Percentiles rank a stretch among this genome's conserved stretches.
phyloP scores from a whole-genome alignment of 2,888 invertebrate genomes.

The Chaetoderma sp. region DNA sequence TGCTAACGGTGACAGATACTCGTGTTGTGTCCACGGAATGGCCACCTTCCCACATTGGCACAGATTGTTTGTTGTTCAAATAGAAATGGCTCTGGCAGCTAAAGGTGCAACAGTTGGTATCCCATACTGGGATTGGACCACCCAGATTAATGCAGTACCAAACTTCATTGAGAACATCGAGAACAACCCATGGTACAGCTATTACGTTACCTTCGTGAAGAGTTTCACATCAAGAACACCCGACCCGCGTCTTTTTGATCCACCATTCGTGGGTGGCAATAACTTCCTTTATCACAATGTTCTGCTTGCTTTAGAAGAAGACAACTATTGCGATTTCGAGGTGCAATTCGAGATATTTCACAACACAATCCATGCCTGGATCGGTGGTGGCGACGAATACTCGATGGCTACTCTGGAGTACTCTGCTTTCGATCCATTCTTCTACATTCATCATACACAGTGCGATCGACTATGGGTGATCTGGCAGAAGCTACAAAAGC shows the following conservation, averaged over 20 bases:
- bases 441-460: constrained; percentile 16
- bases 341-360: constrained; percentile 18
- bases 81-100: constrained; percentile 4
- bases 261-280: not conserved
- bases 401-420: constrained; percentile 18
- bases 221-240: constrained; percentile 3
- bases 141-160: not conserved
- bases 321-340: constrained; percentile 19
- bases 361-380: constrained; percentile 23
- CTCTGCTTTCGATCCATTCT: constrained; percentile 17
- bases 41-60: constrained; percentile 42
- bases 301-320: constrained; percentile 11
- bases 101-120: constrained; percentile 10
- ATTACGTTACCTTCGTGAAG: constrained; percentile 8
- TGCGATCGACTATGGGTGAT: constrained; percentile 31
- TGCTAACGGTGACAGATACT: constrained; percentile 8
- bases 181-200: constrained; percentile 14
- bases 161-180: constrained; percentile 22
- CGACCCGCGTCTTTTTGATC: constrained; percentile 8
- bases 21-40: constrained; percentile 40
- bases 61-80: constrained; percentile 29
- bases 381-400: constrained; percentile 5
- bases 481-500: constrained; percentile 29
- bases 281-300: constrained; percentile 12
- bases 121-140: constrained; percentile 22